Percentiles rank a stretch among this genome's conserved stretches.
Evolutionary conservation across 2,797 vertebrate genomes (phyloP).

Genomic region (Sebastes cheni): DNA sequence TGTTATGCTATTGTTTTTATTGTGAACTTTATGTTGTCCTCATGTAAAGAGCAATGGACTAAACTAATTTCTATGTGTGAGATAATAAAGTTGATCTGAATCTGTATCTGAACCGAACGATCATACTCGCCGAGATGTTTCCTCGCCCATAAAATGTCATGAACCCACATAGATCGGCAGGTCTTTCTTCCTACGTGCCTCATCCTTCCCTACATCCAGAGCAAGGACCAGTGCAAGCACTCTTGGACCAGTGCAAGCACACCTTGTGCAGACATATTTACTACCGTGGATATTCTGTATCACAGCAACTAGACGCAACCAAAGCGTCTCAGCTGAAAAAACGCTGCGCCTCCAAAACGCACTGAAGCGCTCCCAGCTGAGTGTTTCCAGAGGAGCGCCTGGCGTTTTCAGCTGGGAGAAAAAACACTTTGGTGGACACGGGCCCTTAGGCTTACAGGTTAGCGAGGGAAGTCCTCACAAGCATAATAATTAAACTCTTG

Average conservation of each 20-base stretch:
- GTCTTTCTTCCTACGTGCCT: neutral
- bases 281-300: neutral
- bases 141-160: neutral
- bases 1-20: too few relatives aligned
- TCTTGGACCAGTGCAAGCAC: neutral
- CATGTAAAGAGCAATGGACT: neutral
- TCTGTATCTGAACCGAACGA: neutral
- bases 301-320: neutral
- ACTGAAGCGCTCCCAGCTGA: neutral
- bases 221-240: neutral
- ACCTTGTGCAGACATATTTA: neutral
- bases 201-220: neutral
- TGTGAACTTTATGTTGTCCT: neutral
- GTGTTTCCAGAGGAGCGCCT: neutral
- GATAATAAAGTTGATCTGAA: neutral
- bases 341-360: neutral
- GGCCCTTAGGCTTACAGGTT: neutral
- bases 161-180: neutral
- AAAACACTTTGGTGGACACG: neutral
- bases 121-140: neutral
- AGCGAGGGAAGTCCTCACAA: neutral
- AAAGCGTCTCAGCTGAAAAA: neutral
- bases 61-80: accelerated
- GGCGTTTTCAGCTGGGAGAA: neutral
- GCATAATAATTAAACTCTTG: neutral